phyloP scores from a whole-genome alignment of 2,888 invertebrate genomes.

The Hetaerina titia region DNA sequence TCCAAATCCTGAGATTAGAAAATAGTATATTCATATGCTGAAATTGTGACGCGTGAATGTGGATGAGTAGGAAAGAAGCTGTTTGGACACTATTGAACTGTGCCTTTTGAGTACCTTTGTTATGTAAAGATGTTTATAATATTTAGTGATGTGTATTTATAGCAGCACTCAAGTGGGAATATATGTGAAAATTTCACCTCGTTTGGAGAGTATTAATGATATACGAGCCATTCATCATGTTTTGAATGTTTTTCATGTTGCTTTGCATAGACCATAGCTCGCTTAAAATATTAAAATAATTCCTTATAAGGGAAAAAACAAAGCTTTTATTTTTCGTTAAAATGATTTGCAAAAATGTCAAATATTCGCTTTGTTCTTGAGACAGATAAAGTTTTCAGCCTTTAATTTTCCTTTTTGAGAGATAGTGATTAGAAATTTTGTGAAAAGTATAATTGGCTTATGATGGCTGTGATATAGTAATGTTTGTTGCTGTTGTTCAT shows the following conservation, averaged over 20 bases:
- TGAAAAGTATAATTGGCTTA: slow-evolving; percentile 23
- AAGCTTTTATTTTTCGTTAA: neutral
- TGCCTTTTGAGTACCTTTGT: slow-evolving; percentile 58
- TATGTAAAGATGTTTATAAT: slow-evolving; percentile 62
- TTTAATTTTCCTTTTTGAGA: neutral
- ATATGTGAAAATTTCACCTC: neutral
- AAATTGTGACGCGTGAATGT: slow-evolving; percentile 27
- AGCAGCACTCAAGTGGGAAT: neutral
- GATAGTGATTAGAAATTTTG: neutral
- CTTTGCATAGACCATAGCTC: neutral
- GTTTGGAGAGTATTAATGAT: neutral
- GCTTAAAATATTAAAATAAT: neutral
- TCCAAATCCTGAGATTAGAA: slow-evolving; percentile 1
- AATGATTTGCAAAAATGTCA: neutral
- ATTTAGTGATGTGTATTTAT: slow-evolving; percentile 53
- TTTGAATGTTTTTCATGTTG: neutral
- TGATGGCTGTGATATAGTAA: slow-evolving; percentile 59
- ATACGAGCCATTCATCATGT: neutral
- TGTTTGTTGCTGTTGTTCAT: slow-evolving; percentile 49
- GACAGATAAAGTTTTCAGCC: neutral
- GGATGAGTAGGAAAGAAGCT: neutral
- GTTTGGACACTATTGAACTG: slow-evolving; percentile 23
- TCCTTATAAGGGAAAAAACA: neutral
- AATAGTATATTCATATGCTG: slow-evolving; percentile 31
- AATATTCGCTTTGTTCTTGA: neutral